Evolutionary conservation across 2,888 invertebrate genomes (phyloP).

Genomic region (Platycheirus albimanus): DNA sequence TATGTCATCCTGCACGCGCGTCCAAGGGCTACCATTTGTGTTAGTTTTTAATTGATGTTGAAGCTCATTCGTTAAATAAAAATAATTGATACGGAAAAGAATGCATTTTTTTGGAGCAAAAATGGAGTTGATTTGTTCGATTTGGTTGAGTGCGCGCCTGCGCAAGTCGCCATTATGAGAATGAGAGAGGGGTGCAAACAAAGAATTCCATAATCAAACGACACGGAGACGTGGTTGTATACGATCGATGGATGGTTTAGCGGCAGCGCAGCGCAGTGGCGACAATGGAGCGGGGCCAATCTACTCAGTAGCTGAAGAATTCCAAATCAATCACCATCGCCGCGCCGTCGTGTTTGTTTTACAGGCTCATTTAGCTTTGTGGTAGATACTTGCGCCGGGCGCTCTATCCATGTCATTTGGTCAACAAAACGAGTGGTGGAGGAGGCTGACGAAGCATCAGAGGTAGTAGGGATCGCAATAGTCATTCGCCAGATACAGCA

Average conservation of each 20-base stretch:
- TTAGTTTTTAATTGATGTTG: conserved; percentile 63
- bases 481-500: not conserved
- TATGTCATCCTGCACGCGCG: conserved; percentile 60
- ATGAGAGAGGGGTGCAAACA: conserved; percentile 65
- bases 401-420: conserved; percentile 36
- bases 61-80: conserved; percentile 41
- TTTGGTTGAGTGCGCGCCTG: conserved; percentile 29
- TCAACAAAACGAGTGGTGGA: conserved; percentile 19
- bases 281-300: conserved; percentile 47
- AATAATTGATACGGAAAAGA: conserved; percentile 62
- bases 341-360: conserved; percentile 66
- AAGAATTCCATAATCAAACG: conserved; percentile 69
- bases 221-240: too few species aligned
- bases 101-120: conserved; percentile 53
- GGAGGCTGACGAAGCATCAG: too few species aligned
- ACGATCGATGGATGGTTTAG: not conserved
- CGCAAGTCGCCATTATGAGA: conserved; percentile 9
- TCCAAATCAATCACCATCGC: conserved; percentile 72
- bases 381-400: conserved; percentile 37
- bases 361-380: conserved; percentile 68
- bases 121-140: conserved; percentile 38
- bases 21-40: conserved; percentile 63
- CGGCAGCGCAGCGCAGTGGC: too few species aligned
- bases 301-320: conserved; percentile 69
- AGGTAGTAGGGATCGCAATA: not conserved